A percentile compares a stretch with the other conserved stretches of the same genome.
These are phyloP conservation scores for Pedetes capensis DNA, from an alignment of 2,113 vertebrate genomes.

Conservation along the genomic window DNA sequence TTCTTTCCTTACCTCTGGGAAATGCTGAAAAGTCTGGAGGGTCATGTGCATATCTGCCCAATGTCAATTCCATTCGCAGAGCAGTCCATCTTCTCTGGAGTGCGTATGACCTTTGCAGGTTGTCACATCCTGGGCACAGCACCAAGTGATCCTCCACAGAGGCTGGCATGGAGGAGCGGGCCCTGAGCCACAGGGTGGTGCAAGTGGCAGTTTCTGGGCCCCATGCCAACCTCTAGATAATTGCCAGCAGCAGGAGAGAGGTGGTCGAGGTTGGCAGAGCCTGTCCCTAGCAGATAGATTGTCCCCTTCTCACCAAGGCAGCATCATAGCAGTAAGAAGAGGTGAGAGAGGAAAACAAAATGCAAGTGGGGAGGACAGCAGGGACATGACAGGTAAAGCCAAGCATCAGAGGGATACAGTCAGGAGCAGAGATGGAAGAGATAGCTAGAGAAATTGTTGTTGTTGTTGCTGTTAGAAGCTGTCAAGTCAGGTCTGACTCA, in stretches of 20 bases:
- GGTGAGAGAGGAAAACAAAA: not conserved
- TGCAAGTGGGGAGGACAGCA: not conserved
- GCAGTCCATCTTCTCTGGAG: constrained; percentile 86
- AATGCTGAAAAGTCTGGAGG: constrained; percentile 81
- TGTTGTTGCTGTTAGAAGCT: too few relatives aligned
- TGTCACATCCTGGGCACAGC: constrained; percentile 90
- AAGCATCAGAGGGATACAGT: not conserved
- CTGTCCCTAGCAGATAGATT: constrained; percentile 85
- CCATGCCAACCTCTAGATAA: constrained; percentile 86
- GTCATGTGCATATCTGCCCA: constrained; percentile 83
- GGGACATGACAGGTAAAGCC: not conserved
- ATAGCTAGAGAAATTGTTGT: not conserved
- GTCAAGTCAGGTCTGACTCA: too few relatives aligned
- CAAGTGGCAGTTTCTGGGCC: constrained; percentile 85
- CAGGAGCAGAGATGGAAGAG: not conserved
- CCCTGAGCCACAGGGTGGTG: constrained; percentile 79
- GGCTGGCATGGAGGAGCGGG: constrained; percentile 82
- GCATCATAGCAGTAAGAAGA: constrained; percentile 58
- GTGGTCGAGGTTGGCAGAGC: constrained; percentile 84
- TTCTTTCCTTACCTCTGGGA: constrained; percentile 79
- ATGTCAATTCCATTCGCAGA: constrained; percentile 85
- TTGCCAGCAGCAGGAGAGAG: constrained; percentile 86
- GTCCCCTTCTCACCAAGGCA: constrained; percentile 78
- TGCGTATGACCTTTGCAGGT: constrained; percentile 89
- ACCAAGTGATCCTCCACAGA: constrained; percentile 87